These are phyloP conservation scores for Lagenorhynchus albirostris DNA, from an alignment of 2,113 vertebrate genomes.

Conservation along the genomic window DNA sequence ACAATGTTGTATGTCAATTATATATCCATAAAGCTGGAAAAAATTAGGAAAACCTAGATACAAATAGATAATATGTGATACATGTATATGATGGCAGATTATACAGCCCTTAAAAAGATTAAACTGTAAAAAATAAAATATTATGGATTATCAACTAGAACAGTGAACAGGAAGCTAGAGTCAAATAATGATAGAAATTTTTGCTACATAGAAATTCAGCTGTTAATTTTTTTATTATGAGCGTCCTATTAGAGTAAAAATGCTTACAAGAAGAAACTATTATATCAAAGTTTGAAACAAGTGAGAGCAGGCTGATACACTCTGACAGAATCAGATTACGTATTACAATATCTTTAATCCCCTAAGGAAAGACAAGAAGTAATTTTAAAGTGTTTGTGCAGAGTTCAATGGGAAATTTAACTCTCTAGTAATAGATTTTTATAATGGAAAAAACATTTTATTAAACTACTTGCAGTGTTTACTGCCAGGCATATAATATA, in stretches of 20 bases:
- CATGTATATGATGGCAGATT: not conserved
- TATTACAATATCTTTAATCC: not conserved
- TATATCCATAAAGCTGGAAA: not conserved
- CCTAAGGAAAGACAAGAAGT: not conserved
- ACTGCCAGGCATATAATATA: not conserved
- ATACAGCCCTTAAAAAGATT: not conserved
- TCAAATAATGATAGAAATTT: not conserved
- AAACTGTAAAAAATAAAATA: not conserved
- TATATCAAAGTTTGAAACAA: not conserved
- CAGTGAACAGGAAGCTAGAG: not conserved
- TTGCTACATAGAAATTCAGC: not conserved
- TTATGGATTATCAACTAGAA: not conserved
- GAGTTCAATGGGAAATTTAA: slow-evolving; percentile 12
- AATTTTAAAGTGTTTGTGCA: not conserved
- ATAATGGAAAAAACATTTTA: not conserved
- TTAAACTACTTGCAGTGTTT: not conserved
- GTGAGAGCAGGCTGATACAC: not conserved
- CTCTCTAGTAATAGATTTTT: not conserved
- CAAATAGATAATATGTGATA: not conserved
- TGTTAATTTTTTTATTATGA: not conserved
- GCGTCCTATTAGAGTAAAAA: not conserved
- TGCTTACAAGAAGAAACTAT: not conserved
- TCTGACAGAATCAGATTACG: not conserved
- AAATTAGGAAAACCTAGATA: not conserved
- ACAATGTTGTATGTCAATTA: not conserved